These are phyloP conservation scores for Phortica magna DNA, from an alignment of 2,888 invertebrate species.

Conservation along the genomic window DNA sequence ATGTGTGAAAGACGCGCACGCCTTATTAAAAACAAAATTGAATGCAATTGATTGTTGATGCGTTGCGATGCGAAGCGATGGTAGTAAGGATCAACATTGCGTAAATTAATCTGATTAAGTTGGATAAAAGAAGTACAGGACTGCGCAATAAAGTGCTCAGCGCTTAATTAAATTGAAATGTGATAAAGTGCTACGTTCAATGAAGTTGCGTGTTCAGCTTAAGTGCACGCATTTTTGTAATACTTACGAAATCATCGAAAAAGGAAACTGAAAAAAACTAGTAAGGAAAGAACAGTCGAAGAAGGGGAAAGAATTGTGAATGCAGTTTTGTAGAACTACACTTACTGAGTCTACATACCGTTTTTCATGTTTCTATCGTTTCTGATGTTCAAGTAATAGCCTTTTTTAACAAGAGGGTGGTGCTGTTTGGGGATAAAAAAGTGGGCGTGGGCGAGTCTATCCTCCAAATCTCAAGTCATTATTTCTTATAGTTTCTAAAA, in stretches of 20 bases:
- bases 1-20: background rate
- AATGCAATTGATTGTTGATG: conserved; percentile 19
- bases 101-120: background rate
- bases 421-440: no score
- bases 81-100: background rate
- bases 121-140: background rate
- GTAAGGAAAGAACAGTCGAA: no score
- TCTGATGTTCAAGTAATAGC: no score
- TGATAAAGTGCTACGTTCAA: background rate
- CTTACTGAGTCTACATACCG: no score
- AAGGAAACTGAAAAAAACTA: background rate
- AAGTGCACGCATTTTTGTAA: background rate
- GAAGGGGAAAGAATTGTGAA: no score
- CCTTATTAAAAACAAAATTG: conserved; percentile 16
- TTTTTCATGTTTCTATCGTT: no score
- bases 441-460: no score
- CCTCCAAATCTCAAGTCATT: no score
- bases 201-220: background rate
- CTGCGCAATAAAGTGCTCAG: background rate
- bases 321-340: no score
- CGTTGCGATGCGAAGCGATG: background rate
- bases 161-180: background rate
- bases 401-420: no score
- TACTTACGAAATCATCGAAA: background rate
- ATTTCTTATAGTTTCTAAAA: no score